Evolutionary conservation across 2,888 invertebrate genomes (phyloP).

Genomic region (Allacma fusca): DNA sequence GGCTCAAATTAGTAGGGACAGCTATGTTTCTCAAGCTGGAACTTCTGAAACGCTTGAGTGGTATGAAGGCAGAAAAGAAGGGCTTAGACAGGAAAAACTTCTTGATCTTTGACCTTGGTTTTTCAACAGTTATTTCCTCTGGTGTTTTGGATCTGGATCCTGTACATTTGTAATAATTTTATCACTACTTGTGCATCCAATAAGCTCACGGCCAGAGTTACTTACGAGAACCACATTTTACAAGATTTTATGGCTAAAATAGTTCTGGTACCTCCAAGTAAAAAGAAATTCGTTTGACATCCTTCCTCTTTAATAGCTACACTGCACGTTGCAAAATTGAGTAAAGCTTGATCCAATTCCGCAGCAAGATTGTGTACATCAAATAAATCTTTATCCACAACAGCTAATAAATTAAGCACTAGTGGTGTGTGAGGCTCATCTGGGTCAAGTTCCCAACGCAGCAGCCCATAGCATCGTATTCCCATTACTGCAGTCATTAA

Average conservation of each 20-base stretch:
- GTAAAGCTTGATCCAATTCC: constrained; percentile 16
- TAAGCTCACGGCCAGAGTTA: background rate
- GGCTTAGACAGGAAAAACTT: background rate
- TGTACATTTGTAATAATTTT: background rate
- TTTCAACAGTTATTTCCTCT: background rate
- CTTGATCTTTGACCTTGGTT: background rate
- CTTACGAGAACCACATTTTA: too few relatives aligned
- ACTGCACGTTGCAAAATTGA: constrained; percentile 1
- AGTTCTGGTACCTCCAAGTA: constrained; percentile 14
- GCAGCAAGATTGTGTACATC: constrained; percentile 3
- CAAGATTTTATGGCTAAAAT: background rate
- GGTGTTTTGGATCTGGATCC: constrained; percentile 2
- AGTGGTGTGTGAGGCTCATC: constrained; percentile 21
- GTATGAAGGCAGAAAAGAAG: background rate
- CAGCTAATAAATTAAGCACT: constrained; percentile 1
- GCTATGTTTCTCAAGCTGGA: background rate
- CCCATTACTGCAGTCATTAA: background rate
- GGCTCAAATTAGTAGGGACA: background rate
- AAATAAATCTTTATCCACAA: background rate
- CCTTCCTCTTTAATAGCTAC: background rate
- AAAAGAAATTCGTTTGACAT: background rate
- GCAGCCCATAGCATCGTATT: background rate
- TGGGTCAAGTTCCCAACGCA: constrained; percentile 24
- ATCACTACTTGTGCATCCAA: background rate
- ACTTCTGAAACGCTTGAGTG: background rate